Base-by-base conservation (phyloP, 2,888 invertebrate species). In the Brachypterus glaber region DNA sequence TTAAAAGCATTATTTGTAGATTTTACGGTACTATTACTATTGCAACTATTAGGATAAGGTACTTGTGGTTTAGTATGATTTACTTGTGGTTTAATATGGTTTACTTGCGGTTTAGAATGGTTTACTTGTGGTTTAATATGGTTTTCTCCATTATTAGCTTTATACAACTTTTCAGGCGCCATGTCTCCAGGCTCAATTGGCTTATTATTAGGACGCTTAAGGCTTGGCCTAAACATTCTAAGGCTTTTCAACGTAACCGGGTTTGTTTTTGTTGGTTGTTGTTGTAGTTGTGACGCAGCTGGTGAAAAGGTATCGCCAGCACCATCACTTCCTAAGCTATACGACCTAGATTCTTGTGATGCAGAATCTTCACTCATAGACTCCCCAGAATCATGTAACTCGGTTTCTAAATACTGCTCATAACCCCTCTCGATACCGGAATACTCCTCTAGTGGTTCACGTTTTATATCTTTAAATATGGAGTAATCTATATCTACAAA, bases 401-500 rank as follows among this genome's bases (percentile, higher is more conserved):
- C 47, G 18, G 52, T 40, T 47, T 60, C 57, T 26, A 59, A 49
- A 49, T 55, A 60, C 35, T 56, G 56, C 39, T 57, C 57, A 40
- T 59, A 60, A 15, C 31, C 60, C 35, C 54, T 51, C 43, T 60
- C 60, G 17, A 62, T 62, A 14, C 60, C 62, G 2, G 58, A 52
- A 29, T 51, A 44, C 35, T 60, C 60, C 37, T 62, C 60, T 13
- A 58, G 53, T 0, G 79, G 79, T 60, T 79, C 70, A 32, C 79
- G 74, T 49, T 75, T 74, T 37, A 62, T 56, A 32, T 54, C 53
- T 35, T 54, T 51, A 55, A 77, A 82, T 45, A 76, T 72, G 12
- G 72, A 72, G 37, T 78, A 82, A 59, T 83, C 82, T 21, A 84
- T 73, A 53, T 83, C 79, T 2, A 84, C 67, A 57, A 76, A 83